Conservation (phyloP, 2,888 invertebrate genomes). For the Epiperipatus broadwayi region DNA sequence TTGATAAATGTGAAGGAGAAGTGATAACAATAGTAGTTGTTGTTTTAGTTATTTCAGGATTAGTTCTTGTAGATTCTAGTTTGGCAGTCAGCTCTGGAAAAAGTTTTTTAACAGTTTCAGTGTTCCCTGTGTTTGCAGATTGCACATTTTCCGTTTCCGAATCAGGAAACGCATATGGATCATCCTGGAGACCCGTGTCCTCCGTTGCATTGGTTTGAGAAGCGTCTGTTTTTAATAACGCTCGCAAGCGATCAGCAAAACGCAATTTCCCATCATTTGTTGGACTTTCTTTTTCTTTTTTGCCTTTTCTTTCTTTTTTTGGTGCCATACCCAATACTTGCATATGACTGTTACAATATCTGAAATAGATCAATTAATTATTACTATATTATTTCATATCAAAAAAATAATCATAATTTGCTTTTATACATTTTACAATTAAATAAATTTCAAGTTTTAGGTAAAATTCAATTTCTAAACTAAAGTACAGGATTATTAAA, state of each 20-base stretch:
- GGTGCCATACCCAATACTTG: slow-evolving; percentile 29
- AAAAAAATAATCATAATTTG: background rate
- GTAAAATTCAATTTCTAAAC: no score
- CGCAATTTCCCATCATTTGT: slow-evolving; percentile 30
- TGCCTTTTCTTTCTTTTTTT: slow-evolving; percentile 24
- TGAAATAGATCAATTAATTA: slow-evolving; percentile 19
- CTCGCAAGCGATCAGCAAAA: slow-evolving; percentile 32
- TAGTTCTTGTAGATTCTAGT: no score
- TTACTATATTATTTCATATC: background rate
- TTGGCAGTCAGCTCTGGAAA: no score
- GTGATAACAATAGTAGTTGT: no score
- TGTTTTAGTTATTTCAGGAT: no score
- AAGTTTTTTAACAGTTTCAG: no score
- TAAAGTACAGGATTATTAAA: no score
- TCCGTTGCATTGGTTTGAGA: slow-evolving; percentile 21
- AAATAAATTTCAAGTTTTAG: no score
- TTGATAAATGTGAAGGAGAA: no score
- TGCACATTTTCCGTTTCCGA: no score
- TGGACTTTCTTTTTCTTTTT: slow-evolving; percentile 18
- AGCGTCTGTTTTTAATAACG: slow-evolving; percentile 21
- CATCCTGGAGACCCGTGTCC: slow-evolving; percentile 23
- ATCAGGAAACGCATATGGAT: slow-evolving; percentile 35
- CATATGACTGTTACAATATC: slow-evolving; percentile 34
- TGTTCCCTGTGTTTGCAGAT: no score
- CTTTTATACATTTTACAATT: background rate